Conservation (phyloP, 2,113 vertebrate genomes). For the Xenus cinereus region DNA sequence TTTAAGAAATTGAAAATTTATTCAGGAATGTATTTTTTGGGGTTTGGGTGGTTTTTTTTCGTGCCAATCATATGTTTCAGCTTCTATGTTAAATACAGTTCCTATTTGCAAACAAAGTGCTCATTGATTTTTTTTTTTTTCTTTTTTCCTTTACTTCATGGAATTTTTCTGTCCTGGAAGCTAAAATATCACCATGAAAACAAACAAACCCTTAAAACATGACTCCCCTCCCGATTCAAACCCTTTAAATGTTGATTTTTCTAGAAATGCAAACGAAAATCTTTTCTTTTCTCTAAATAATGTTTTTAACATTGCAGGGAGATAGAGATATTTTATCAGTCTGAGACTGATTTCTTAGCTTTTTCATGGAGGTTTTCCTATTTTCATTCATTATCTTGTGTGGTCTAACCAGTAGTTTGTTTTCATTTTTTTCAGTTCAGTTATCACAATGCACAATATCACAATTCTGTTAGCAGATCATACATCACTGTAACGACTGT, state of each 20-base stretch:
- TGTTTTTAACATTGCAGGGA: not conserved
- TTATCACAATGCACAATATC: not conserved
- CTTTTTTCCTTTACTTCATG: not conserved
- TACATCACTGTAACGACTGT: not conserved
- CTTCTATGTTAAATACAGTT: not conserved
- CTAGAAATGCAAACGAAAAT: not conserved
- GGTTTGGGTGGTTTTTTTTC: not conserved
- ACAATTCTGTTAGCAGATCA: not conserved
- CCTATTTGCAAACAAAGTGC: not conserved
- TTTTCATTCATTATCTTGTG: not conserved
- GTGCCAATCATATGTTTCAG: not conserved
- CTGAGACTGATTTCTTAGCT: not conserved
- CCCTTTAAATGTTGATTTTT: not conserved
- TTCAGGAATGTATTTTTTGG: not conserved
- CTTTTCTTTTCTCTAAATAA: not conserved
- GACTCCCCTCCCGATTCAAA: accelerated
- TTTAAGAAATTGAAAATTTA: not conserved
- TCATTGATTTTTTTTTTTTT: not conserved
- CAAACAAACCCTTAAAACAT: not conserved
- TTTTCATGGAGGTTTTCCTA: not conserved
- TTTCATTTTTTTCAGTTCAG: not conserved
- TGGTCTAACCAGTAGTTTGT: not conserved
- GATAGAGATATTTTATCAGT: not conserved
- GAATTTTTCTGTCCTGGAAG: not conserved
- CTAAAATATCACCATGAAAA: not conserved